Conservation (phyloP, 2,888 invertebrate species). For the Lathronympha strigana region DNA sequence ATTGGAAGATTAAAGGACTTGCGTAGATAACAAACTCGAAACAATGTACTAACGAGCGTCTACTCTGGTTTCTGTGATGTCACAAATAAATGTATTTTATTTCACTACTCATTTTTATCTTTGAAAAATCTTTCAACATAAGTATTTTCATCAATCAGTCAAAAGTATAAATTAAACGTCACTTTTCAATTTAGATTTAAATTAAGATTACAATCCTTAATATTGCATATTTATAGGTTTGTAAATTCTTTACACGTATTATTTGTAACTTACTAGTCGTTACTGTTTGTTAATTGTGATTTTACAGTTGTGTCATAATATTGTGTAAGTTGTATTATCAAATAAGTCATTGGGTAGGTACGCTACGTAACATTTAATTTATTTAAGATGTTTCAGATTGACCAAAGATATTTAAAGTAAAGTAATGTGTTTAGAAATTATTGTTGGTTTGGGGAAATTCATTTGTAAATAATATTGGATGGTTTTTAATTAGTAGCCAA, state of each 20-base stretch:
- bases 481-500: conserved; percentile 59
- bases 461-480: conserved; percentile 59
- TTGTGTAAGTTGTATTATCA: conserved; percentile 22
- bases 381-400: conserved; percentile 57
- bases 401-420: conserved; percentile 73
- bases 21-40: background rate
- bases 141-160: too few relatives aligned
- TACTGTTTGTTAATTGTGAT: conserved; percentile 53
- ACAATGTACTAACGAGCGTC: too few relatives aligned
- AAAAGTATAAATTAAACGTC: too few relatives aligned
- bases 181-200: background rate
- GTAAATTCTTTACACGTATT: conserved; percentile 44
- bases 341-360: conserved; percentile 46
- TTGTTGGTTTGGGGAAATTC: conserved; percentile 72
- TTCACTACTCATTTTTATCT: too few relatives aligned
- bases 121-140: too few relatives aligned
- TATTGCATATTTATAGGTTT: background rate
- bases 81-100: too few relatives aligned
- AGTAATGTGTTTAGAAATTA: conserved; percentile 55
- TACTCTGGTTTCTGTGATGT: too few relatives aligned
- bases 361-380: conserved; percentile 35
- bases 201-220: background rate
- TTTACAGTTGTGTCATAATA: conserved; percentile 45
- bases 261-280: conserved; percentile 66
- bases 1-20: background rate